These are phyloP conservation scores for Ommatoiulus sabulosus DNA, from an alignment of 2,888 invertebrate species.

Conservation along the genomic window DNA sequence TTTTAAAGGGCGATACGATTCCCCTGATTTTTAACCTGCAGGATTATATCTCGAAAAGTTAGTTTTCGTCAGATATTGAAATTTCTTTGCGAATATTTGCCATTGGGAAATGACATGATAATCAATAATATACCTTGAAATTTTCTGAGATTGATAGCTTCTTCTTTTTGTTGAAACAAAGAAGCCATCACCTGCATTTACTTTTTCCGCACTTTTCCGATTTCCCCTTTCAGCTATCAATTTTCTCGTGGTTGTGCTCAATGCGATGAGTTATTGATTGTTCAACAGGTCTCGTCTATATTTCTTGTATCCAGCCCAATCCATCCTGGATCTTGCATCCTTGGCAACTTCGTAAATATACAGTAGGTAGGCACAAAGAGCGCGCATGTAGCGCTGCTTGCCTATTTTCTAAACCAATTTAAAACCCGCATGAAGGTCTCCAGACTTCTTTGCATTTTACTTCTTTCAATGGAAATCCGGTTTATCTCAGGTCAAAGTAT, in stretches of 20 bases:
- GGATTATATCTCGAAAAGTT: too few relatives aligned
- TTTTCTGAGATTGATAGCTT: too few relatives aligned
- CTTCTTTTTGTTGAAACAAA: too few relatives aligned
- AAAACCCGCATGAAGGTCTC: neutral
- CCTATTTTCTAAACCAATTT: neutral
- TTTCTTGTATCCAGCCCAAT: neutral
- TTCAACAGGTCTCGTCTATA: slow-evolving; percentile 25
- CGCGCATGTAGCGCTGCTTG: neutral
- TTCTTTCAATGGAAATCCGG: slow-evolving; percentile 20
- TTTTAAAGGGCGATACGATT: too few relatives aligned
- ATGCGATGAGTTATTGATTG: slow-evolving; percentile 28
- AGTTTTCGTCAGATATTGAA: too few relatives aligned
- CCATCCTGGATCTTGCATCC: neutral
- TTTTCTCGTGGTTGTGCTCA: slow-evolving; percentile 22
- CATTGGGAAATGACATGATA: too few relatives aligned
- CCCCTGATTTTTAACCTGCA: too few relatives aligned
- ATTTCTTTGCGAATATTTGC: too few relatives aligned
- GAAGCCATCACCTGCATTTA: too few relatives aligned
- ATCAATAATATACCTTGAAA: too few relatives aligned
- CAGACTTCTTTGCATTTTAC: neutral
- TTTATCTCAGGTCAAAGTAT: neutral
- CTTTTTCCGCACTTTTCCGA: neutral
- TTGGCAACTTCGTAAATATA: slow-evolving; percentile 18
- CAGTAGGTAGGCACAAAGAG: neutral
- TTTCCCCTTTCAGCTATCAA: neutral